These are phyloP conservation scores for Manacus vitellinus DNA, from an alignment of 2,113 vertebrate genomes.

Conservation along the genomic window DNA sequence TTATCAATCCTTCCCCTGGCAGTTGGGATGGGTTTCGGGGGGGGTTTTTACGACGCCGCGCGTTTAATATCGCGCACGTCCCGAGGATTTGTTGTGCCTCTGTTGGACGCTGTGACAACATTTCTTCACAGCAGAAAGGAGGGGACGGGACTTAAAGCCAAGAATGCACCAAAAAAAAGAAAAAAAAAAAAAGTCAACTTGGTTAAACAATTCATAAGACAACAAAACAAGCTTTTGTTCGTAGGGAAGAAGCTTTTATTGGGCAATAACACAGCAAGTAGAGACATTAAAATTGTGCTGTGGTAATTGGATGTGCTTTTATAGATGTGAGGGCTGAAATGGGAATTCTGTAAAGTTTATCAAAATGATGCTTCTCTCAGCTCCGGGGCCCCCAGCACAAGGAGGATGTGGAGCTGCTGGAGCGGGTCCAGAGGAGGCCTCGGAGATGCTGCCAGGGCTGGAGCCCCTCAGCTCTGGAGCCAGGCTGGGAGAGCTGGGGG, in stretches of 20 bases:
- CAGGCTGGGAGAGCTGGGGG: neutral
- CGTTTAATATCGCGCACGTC: neutral
- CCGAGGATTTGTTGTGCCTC: neutral
- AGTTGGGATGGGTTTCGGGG: accelerated
- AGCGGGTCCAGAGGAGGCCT: neutral
- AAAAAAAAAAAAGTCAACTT: neutral
- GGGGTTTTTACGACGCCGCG: accelerated
- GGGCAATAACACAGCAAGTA: neutral
- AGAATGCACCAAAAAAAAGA: neutral
- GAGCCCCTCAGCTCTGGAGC: neutral
- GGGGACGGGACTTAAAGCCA: neutral
- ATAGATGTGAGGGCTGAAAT: neutral
- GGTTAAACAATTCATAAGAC: neutral
- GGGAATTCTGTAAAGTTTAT: neutral
- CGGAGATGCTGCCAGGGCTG: neutral
- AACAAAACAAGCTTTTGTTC: neutral
- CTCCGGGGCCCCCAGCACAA: neutral
- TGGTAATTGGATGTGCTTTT: neutral
- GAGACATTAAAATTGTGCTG: neutral
- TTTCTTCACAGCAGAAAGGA: neutral
- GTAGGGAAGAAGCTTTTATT: neutral
- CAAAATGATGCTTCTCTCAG: neutral
- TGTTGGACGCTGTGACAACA: neutral
- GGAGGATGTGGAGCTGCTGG: neutral
- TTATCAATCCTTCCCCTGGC: accelerated